A percentile compares a stretch with the other conserved stretches of the same genome.
phyloP scores from a whole-genome alignment of 2,888 invertebrate species.

The Ormia ochracea region DNA sequence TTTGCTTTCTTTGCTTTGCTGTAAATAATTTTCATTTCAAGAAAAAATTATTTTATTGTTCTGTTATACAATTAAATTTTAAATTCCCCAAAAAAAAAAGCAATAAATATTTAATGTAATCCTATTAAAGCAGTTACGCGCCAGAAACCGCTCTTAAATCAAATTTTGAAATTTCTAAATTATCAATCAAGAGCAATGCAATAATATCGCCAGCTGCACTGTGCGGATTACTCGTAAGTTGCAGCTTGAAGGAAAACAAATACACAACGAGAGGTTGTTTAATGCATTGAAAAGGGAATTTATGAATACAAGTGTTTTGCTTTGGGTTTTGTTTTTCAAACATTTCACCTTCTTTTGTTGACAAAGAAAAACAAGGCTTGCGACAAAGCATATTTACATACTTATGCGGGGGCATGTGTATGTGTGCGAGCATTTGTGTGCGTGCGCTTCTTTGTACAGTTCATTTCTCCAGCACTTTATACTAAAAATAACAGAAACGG shows the following conservation, averaged over 20 bases:
- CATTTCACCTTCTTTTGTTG: conserved; percentile 4
- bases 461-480: background rate
- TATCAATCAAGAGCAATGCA: no score
- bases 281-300: conserved; percentile 3
- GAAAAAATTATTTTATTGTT: no score
- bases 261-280: background rate
- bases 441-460: conserved; percentile 8
- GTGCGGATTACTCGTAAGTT: background rate
- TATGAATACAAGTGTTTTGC: background rate
- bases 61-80: no score
- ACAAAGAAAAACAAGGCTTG: background rate
- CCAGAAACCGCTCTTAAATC: no score
- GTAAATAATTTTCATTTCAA: no score
- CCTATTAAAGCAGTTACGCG: no score
- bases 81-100: no score
- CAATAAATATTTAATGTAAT: no score
- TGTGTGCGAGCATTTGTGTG: background rate
- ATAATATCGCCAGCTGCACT: background rate
- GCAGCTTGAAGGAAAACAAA: background rate
- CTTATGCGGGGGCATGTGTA: background rate
- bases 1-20: no score
- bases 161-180: no score
- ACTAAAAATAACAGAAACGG: conserved; percentile 1
- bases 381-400: conserved; percentile 13
- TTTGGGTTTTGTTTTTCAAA: conserved; percentile 12